Conservation (phyloP, 2,113 vertebrate genomes). For the Labeo catla region DNA sequence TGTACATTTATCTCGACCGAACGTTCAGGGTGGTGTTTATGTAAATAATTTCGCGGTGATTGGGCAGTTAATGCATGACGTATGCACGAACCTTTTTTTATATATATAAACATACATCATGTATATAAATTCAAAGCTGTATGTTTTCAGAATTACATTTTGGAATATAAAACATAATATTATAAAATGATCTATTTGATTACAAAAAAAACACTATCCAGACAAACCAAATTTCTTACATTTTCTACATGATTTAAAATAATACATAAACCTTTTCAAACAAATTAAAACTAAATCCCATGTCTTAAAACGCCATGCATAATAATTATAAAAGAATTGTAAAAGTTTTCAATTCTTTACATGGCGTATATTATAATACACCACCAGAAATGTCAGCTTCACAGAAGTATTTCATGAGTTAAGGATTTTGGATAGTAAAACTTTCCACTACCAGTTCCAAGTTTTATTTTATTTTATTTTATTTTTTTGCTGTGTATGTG, state of each 20-base stretch:
- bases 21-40: background rate
- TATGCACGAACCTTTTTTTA: background rate
- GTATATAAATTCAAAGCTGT: background rate
- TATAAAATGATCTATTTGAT: background rate
- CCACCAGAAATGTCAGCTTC: background rate
- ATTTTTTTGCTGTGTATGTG: background rate
- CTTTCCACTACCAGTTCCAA: background rate
- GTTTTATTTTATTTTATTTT: background rate
- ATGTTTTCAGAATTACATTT: background rate
- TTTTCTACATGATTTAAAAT: background rate
- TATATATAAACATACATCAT: background rate
- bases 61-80: constrained; percentile 3
- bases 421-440: background rate
- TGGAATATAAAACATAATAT: background rate
- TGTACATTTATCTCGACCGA: background rate
- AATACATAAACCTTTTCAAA: background rate
- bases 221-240: background rate
- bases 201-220: background rate
- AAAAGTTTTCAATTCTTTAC: background rate
- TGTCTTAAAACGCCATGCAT: background rate
- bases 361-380: background rate
- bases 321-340: background rate
- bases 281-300: background rate
- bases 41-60: background rate
- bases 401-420: background rate